Base-by-base conservation (phyloP, 2,888 invertebrate genomes). In the Synanthedon myopaeformis region DNA sequence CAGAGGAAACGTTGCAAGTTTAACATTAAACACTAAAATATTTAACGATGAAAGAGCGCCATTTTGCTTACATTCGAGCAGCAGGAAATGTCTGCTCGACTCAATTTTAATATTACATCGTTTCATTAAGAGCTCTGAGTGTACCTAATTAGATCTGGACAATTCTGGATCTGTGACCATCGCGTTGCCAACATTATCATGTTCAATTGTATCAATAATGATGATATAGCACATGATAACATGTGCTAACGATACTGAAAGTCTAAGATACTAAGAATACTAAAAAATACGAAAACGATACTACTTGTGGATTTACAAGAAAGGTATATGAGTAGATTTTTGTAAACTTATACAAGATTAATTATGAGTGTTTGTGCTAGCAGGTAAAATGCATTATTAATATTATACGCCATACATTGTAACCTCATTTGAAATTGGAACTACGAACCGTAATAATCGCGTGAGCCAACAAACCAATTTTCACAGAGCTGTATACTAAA, bases 51-150 rank as follows among this genome's bases (percentile, higher is more conserved):
- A 45, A 42, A 42, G 42, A 42, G 45, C 53, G 56, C 64, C 65
- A 64, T 68, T 67, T 66, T 62, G 62, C 64, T 61, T 58, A 61
- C 64, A 66, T 59, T 67, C 56, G 59, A 58, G 55, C 8, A 49
- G 14, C 17, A 54, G 58, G 53, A 61, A 61, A 63, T 61, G 61
- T 59, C 62, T 58, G 59, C 61, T 59, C 65, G 64, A 71, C 66
- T 68, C 62, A 54, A 67, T 72, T 69, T 70, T 65, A 67, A 63
- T 68, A 66, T 64, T 62, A 62, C 65, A 64, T 57, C 61, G 59
- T 64, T 66, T 65, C 63, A 63, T 65, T 59, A 61, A 14, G 55
- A 53, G 53, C 56, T 56, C 56, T 52, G 54, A 60, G 59, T 51
- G 58, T 45, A 19, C 54, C 51, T 61, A 66, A 65, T 67, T 49